Percentiles rank a stretch among this genome's conserved stretches.
Evolutionary conservation across 2,797 vertebrate species (phyloP).

Genomic region (Sciurus carolinensis): DNA sequence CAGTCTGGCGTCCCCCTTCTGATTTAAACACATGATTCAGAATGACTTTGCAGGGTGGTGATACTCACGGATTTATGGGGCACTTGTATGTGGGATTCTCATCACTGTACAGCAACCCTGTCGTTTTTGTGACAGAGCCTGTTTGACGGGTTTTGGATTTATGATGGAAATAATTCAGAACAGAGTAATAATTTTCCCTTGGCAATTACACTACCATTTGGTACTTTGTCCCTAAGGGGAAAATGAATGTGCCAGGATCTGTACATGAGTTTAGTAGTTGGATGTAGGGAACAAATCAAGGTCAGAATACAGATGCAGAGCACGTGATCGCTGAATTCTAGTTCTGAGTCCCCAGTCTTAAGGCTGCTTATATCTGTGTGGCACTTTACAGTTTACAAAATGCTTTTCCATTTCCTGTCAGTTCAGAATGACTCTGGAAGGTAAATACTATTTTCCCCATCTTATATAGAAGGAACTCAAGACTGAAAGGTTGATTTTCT

Average conservation of each 20-base stretch:
- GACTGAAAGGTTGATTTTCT: background rate
- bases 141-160: slow-evolving; percentile 90
- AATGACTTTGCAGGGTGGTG: slow-evolving; percentile 87
- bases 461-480: slow-evolving; percentile 8
- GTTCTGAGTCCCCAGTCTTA: slow-evolving; percentile 73
- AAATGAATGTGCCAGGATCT: slow-evolving; percentile 89
- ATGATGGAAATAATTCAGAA: slow-evolving; percentile 91
- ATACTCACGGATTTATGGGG: slow-evolving; percentile 86
- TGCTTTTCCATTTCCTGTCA: background rate
- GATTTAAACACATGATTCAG: slow-evolving; percentile 88
- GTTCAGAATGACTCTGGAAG: background rate
- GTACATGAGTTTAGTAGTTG: slow-evolving; percentile 87
- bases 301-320: slow-evolving; percentile 86
- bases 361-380: slow-evolving; percentile 43
- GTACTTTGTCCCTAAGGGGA: slow-evolving; percentile 90
- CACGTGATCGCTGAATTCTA: slow-evolving; percentile 67
- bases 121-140: slow-evolving; percentile 87
- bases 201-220: slow-evolving; percentile 92
- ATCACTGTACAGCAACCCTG: slow-evolving; percentile 85
- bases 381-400: background rate
- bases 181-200: slow-evolving; percentile 91
- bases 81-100: slow-evolving; percentile 83
- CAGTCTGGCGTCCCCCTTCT: slow-evolving; percentile 85
- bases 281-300: slow-evolving; percentile 89
- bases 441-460: background rate